These are phyloP conservation scores for Bubo blakistoni DNA, from an alignment of 2,113 vertebrate genomes.

Conservation along the genomic window DNA sequence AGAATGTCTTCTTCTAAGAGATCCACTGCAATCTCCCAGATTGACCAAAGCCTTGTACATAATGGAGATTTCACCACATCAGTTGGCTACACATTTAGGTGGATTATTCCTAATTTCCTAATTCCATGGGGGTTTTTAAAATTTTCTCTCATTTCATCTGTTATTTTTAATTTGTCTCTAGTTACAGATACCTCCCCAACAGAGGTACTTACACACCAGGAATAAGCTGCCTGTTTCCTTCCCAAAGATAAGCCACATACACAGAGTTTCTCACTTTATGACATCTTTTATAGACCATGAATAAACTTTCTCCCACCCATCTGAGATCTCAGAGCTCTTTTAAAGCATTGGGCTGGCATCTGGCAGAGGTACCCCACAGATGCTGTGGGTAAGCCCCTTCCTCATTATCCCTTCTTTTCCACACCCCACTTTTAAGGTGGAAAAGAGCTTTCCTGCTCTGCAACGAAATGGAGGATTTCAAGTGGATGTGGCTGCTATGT, in stretches of 20 bases:
- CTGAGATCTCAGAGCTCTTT: neutral
- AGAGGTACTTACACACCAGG: neutral
- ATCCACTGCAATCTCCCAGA: neutral
- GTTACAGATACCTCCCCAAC: neutral
- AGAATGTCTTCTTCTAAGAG: neutral
- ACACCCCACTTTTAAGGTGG: neutral
- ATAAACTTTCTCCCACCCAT: neutral
- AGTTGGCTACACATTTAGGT: neutral
- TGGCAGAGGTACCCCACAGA: neutral
- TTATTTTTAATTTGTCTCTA: neutral
- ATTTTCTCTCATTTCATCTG: neutral
- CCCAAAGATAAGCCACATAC: neutral
- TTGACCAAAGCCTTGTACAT: neutral
- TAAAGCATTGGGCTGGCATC: neutral
- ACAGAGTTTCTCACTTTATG: neutral
- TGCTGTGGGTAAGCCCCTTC: neutral
- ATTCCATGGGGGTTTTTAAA: neutral
- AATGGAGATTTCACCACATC: neutral
- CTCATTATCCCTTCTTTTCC: neutral
- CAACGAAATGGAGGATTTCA: neutral
- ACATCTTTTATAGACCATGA: neutral
- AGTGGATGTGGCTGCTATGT: neutral
- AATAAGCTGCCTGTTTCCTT: neutral
- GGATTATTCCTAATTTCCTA: neutral
- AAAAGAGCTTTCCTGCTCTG: neutral